phyloP scores from a whole-genome alignment of 2,797 vertebrate species.

The Tragelaphus oryx region DNA sequence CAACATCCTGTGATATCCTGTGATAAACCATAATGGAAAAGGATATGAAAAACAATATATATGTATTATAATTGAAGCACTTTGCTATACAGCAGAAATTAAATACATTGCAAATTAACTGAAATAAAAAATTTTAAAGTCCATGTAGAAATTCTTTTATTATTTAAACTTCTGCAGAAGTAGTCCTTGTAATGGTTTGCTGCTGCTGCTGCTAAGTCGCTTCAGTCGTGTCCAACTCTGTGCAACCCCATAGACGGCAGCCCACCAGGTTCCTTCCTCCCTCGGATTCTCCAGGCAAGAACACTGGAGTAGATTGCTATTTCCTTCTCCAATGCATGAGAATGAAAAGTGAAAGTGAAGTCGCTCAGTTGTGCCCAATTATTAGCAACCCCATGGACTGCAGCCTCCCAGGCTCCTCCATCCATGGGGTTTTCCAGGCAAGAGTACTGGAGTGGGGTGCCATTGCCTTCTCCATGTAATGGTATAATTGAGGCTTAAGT shows the following conservation, averaged over 20 bases:
- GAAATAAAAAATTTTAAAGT: not conserved
- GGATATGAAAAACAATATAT: not conserved
- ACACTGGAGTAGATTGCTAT: not conserved
- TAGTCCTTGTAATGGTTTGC: not conserved
- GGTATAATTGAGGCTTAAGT: not conserved
- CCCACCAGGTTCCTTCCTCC: not conserved
- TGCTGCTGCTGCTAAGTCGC: not conserved
- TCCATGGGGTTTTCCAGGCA: not conserved
- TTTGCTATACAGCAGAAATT: not conserved
- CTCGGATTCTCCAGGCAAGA: not conserved
- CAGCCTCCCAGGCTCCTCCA: not conserved
- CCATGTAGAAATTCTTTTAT: not conserved
- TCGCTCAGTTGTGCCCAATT: not conserved
- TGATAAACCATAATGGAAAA: not conserved
- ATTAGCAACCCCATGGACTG: not conserved
- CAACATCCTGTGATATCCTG: not conserved
- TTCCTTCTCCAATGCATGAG: not conserved
- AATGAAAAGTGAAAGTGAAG: not conserved
- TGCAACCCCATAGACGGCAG: not conserved
- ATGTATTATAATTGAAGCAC: not conserved
- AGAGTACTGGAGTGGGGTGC: not conserved
- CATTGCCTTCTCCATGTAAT: not conserved
- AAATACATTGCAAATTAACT: not conserved
- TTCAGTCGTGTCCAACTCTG: accelerated
- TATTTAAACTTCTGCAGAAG: not conserved